Percentiles rank a stretch among this genome's conserved stretches.
Evolutionary conservation across 2,888 invertebrate species (phyloP).

Genomic region (Drosophila mayaguana): DNA sequence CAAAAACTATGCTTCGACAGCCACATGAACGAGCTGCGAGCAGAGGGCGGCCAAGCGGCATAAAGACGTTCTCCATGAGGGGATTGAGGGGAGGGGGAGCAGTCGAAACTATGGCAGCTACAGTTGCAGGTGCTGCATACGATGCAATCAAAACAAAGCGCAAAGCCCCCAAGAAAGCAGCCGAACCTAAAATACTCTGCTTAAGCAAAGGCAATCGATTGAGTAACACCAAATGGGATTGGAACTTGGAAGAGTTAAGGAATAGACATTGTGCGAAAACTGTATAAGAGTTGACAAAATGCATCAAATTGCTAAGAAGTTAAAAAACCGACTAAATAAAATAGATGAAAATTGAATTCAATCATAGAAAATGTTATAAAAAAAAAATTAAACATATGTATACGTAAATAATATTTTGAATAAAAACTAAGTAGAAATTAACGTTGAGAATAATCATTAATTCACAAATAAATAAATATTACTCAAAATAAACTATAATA

Average conservation of each 20-base stretch:
- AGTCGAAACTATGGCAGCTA: constrained; percentile 23
- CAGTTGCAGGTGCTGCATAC: constrained; percentile 71
- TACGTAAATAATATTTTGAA: too few relatives aligned
- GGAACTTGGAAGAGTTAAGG: background rate
- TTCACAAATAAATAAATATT: background rate
- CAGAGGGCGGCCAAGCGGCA: constrained; percentile 29
- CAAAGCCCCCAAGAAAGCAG: constrained; percentile 5
- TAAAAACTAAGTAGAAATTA: background rate
- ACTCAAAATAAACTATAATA: too few relatives aligned
- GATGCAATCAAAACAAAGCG: constrained; percentile 72
- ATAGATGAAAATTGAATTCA: too few relatives aligned
- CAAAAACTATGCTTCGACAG: constrained; percentile 83
- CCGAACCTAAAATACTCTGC: constrained; percentile 53
- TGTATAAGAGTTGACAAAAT: too few relatives aligned
- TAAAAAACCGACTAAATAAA: too few relatives aligned
- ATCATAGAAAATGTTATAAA: too few relatives aligned
- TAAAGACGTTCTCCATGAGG: constrained; percentile 16
- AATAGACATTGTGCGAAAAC: background rate
- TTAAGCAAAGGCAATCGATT: too few relatives aligned
- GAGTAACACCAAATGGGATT: background rate
- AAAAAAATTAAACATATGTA: too few relatives aligned
- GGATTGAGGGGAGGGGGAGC: background rate
- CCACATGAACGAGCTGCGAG: constrained; percentile 74
- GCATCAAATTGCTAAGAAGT: too few relatives aligned
- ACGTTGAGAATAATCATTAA: background rate